phyloP scores from a whole-genome alignment of 1,140 invertebrate species.

The Aphis gossypii region DNA sequence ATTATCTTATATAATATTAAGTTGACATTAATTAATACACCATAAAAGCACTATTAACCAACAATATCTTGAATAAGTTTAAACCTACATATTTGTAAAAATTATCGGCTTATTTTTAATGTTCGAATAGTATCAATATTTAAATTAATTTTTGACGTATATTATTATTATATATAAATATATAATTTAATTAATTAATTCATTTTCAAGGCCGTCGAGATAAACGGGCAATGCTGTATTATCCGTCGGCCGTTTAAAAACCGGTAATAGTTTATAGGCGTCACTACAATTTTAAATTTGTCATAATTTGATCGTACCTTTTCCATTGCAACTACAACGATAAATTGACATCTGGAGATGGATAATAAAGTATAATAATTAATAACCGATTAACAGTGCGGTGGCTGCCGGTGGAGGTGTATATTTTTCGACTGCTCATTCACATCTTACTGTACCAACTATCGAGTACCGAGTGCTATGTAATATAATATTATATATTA shows the following conservation, averaged over 20 bases:
- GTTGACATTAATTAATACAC: background rate
- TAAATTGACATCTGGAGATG: background rate
- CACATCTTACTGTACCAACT: background rate
- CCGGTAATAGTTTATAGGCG: background rate
- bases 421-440: background rate
- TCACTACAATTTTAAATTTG: background rate
- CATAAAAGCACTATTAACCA: background rate
- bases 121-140: background rate
- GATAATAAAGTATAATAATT: background rate
- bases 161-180: background rate
- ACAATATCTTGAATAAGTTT: background rate
- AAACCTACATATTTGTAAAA: background rate
- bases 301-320: background rate
- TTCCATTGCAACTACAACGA: background rate
- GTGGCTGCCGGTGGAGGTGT: background rate
- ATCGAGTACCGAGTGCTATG: background rate
- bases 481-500: background rate
- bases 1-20: background rate
- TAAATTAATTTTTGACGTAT: background rate
- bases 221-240: background rate
- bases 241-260: background rate
- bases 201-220: conserved; percentile 17
- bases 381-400: background rate
- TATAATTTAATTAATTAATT: conserved; percentile 23
- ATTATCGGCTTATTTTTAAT: background rate